Percentiles rank a stretch among this genome's conserved stretches.
Evolutionary conservation across 2,113 vertebrate genomes (phyloP).

Genomic region (Sinosuthora webbiana): DNA sequence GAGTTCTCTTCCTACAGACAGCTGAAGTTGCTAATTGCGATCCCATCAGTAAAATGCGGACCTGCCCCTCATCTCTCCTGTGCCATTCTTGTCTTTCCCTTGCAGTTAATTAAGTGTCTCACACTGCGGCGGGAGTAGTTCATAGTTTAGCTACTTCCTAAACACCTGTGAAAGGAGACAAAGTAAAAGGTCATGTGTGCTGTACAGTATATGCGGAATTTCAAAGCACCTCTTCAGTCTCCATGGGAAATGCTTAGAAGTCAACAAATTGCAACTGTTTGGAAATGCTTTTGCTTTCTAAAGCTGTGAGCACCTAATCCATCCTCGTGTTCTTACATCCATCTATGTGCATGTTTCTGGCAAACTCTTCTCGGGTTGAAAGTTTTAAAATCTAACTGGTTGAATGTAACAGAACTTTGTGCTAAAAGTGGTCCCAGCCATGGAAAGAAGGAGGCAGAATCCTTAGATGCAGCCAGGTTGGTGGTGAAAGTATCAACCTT

Average conservation of each 20-base stretch:
- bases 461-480: background rate
- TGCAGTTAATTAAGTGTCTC: constrained; percentile 2
- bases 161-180: background rate
- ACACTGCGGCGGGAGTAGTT: background rate
- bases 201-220: background rate
- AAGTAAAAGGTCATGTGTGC: background rate
- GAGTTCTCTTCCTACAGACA: background rate
- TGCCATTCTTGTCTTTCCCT: background rate
- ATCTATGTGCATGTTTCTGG: background rate
- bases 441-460: background rate
- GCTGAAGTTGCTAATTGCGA: background rate
- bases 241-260: background rate
- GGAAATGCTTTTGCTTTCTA: background rate
- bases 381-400: background rate
- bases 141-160: background rate
- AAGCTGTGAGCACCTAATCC: background rate
- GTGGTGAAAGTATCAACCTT: background rate
- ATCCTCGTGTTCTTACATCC: background rate
- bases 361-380: background rate
- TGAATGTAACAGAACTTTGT: background rate
- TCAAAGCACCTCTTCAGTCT: background rate
- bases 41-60: background rate
- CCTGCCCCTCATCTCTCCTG: background rate
- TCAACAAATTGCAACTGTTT: background rate
- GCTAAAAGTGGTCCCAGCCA: background rate